A percentile compares a stretch with the other conserved stretches of the same genome.
Conservation (phyloP, 2,888 invertebrate species). For the Phyllotreta cruciferae region DNA sequence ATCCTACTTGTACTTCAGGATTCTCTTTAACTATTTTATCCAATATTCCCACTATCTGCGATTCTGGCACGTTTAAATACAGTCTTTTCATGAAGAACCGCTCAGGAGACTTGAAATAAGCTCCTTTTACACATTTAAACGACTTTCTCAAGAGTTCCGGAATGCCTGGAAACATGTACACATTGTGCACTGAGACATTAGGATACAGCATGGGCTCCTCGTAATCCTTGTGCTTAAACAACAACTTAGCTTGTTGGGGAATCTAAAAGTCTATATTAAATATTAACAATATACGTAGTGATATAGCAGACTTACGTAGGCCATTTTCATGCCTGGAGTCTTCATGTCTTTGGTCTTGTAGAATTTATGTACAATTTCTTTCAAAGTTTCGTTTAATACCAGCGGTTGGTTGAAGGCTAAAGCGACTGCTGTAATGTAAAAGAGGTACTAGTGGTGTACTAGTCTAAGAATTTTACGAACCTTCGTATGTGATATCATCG, state of each 20-base stretch:
- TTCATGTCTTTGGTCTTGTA: constrained; percentile 57
- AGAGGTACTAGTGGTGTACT: constrained; percentile 4
- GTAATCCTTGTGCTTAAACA: constrained; percentile 55
- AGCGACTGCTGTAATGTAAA: constrained; percentile 60
- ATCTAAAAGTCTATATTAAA: constrained; percentile 57
- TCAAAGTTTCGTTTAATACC: constrained; percentile 59
- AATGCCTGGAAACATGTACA: constrained; percentile 75
- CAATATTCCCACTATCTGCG: constrained; percentile 59
- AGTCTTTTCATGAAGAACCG: constrained; percentile 59
- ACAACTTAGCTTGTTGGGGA: constrained; percentile 60
- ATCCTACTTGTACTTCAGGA: constrained; percentile 63
- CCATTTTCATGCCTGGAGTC: constrained; percentile 59
- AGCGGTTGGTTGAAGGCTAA: constrained; percentile 63
- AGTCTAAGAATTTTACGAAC: constrained; percentile 52
- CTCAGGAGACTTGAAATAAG: constrained; percentile 56
- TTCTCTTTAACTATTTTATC: constrained; percentile 59
- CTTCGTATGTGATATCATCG: constrained; percentile 79
- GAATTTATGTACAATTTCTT: constrained; percentile 59
- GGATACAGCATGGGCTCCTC: constrained; percentile 57
- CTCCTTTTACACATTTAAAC: constrained; percentile 54
- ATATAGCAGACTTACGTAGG: constrained; percentile 47
- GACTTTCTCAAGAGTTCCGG: constrained; percentile 63
- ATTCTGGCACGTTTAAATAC: constrained; percentile 61
- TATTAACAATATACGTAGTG: background rate
- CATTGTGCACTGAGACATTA: constrained; percentile 65